A percentile compares a stretch with the other conserved stretches of the same genome.
Conservation (phyloP, 2,797 vertebrate species). For the Mus caroli region DNA sequence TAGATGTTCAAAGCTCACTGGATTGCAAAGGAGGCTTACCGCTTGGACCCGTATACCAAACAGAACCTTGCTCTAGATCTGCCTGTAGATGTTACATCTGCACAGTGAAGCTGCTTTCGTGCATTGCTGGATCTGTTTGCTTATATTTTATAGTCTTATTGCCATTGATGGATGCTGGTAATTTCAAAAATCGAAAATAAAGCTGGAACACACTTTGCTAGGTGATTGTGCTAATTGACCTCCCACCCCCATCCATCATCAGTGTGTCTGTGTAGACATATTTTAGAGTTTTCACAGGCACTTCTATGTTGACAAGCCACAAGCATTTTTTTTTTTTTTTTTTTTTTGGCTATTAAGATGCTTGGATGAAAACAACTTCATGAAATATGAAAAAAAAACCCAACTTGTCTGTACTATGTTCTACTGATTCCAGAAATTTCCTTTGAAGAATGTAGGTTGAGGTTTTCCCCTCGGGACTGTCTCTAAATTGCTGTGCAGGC, state of each 20-base stretch:
- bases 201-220: background rate
- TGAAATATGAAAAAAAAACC: conserved; percentile 4
- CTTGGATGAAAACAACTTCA: background rate
- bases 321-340: background rate
- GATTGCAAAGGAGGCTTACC: conserved; percentile 29
- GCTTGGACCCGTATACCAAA: background rate
- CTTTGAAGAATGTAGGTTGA: conserved; percentile 13
- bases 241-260: background rate
- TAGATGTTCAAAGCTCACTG: conserved; percentile 27
- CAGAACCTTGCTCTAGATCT: conserved; percentile 50
- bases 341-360: background rate
- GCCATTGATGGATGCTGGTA: background rate
- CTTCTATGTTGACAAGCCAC: background rate
- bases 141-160: conserved; percentile 13
- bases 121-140: background rate
- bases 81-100: conserved; percentile 5
- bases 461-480: background rate
- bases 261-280: background rate
- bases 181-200: background rate
- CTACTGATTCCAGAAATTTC: conserved; percentile 20
- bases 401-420: background rate
- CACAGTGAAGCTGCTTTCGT: conserved; percentile 12
- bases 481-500: background rate
- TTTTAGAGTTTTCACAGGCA: conserved; percentile 28
- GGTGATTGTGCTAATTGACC: background rate